Evolutionary conservation across 2,113 vertebrate genomes (phyloP).

Genomic region (Oreochromis tanganicae): DNA sequence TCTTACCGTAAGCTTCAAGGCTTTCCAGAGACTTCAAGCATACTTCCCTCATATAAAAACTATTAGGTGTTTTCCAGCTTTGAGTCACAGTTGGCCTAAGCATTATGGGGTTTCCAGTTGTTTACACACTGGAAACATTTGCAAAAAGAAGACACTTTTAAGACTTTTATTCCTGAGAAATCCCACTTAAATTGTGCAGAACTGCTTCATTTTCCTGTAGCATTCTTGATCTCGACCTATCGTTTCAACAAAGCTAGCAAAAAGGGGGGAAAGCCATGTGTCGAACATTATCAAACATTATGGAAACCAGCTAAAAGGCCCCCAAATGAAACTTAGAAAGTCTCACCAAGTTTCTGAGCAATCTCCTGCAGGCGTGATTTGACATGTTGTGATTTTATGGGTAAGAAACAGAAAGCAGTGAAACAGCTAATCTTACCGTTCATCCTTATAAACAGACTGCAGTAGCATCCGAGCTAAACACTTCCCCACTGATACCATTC

Average conservation of each 20-base stretch:
- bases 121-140: not conserved
- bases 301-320: not conserved
- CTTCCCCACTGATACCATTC: not conserved
- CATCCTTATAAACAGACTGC: slow-evolving; percentile 68
- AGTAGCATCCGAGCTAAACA: not conserved
- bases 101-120: not conserved
- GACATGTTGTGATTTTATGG: not conserved
- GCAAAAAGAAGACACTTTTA: not conserved
- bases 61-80: not conserved
- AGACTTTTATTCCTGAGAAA: not conserved
- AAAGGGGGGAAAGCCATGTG: not conserved
- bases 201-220: not conserved
- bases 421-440: slow-evolving; percentile 74
- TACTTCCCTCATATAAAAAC: not conserved
- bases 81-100: not conserved
- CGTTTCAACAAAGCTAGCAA: not conserved
- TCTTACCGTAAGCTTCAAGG: not conserved
- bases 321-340: not conserved
- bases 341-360: not conserved
- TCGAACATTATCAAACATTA: not conserved
- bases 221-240: not conserved
- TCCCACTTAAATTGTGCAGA: not conserved
- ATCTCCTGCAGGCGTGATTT: not conserved
- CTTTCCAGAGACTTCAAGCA: not conserved
- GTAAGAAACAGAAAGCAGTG: not conserved